Evolutionary conservation across 35 echinoderm and acorn worm species (phyloP), one percentile per base, ranked within the genome.

Genomic region (Strongylocentrotus purpuratus): DNA sequence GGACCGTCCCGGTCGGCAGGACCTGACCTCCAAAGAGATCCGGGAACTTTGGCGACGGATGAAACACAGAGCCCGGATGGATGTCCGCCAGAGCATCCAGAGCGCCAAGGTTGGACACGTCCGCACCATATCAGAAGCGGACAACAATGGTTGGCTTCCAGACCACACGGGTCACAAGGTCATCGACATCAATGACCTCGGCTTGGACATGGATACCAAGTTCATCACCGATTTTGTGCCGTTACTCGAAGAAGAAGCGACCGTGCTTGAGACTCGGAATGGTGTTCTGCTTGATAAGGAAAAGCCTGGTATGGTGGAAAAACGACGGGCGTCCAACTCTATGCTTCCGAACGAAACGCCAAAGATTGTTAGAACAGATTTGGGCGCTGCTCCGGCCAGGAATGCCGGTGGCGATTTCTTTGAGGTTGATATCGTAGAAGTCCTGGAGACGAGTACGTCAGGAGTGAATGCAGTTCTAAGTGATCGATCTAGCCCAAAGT

Each of bases 41-140:
- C 46, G 91, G 22, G 91, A 93, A 93, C 91, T 93, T 12, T 93
- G 91, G 91, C 91, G 91, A 32, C 15, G 91, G 48, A 58, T 93
- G 48, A 93, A 93, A 11, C 91, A 93, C 91, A 93, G 48, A 31
- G 48, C 91, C 2, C 15, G 48, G 4, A 58, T 93, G 46, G 48
- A 47, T 18, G 91, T 93, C 0, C 87, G 87, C 25, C 33, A 33
- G 12, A 45, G 18, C 32, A 46, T 89, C 5, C 87, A 46, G 20
- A 89, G 33, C 12, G 87, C 87, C 32, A 89, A 89, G 87, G 14
- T 89, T 1, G 87, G 33, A 89, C 32, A 89, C 33, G 33, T 89
- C 12, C 18, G 33, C 9, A 15, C 45, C 87, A 2, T 33, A 4
- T 1, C 12, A 11, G 87, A 89, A 33, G 31, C 45, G 33, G 87